Conservation (phyloP, 2,113 vertebrate species). For the Machaerirhynchus nigripectus region DNA sequence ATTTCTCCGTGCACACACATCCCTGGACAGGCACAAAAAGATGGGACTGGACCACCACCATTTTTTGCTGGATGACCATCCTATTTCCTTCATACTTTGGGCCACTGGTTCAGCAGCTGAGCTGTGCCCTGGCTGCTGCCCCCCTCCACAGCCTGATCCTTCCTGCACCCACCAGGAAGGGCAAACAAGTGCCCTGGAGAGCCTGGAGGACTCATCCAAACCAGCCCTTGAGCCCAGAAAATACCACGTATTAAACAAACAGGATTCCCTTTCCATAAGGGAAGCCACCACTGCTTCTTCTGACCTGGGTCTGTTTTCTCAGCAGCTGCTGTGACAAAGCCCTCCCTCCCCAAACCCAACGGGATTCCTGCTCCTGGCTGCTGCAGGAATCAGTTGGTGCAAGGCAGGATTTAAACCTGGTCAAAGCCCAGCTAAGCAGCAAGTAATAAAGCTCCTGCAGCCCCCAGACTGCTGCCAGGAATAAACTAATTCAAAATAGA, state of each 20-base stretch:
- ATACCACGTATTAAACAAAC: not conserved
- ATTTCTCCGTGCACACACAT: accelerated
- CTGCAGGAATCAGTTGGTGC: accelerated
- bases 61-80: not conserved
- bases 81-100: accelerated
- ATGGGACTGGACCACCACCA: accelerated
- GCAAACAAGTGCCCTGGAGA: not conserved
- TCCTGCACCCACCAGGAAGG: not conserved
- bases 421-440: not conserved
- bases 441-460: not conserved
- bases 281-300: not conserved
- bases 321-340: not conserved
- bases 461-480: not conserved
- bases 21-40: accelerated
- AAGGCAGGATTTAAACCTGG: not conserved
- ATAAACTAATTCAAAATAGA: not conserved
- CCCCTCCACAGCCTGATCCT: not conserved
- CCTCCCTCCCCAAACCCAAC: not conserved
- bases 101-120: not conserved
- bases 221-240: not conserved
- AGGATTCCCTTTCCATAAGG: not conserved
- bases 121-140: not conserved
- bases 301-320: not conserved
- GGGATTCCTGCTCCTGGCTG: not conserved
- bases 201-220: not conserved